Percentiles rank a stretch among this genome's conserved stretches.
These are phyloP conservation scores for Willowsia nigromaculata DNA, from an alignment of 2,888 invertebrate genomes.

Conservation along the genomic window DNA sequence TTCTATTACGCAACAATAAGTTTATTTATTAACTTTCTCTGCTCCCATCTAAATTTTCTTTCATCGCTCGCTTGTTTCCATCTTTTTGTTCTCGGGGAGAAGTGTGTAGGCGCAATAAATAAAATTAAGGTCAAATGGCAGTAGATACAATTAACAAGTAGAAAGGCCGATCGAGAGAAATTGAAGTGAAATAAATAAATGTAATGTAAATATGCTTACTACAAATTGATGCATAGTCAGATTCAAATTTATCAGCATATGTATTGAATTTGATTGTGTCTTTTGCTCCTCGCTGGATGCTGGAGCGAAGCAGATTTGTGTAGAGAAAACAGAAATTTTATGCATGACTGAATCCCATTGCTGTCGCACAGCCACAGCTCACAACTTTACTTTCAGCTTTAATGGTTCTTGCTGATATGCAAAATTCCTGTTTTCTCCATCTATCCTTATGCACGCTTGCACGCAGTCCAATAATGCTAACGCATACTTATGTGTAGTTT, in stretches of 20 bases:
- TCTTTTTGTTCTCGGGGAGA: neutral
- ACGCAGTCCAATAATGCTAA: neutral
- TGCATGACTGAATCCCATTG: conserved; percentile 9
- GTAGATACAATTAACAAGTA: neutral
- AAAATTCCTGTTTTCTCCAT: conserved; percentile 4
- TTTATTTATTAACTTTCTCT: neutral
- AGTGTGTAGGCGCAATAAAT: neutral
- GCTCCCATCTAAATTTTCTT: neutral
- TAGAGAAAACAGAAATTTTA: conserved; percentile 1
- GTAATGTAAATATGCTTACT: neutral
- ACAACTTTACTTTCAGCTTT: neutral
- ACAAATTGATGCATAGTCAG: neutral
- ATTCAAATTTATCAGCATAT: neutral
- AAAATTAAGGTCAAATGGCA: neutral
- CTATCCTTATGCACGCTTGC: neutral
- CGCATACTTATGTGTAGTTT: neutral
- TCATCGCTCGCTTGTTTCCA: neutral
- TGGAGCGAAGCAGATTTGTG: neutral
- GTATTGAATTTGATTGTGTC: neutral
- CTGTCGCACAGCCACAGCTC: neutral
- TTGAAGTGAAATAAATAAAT: neutral
- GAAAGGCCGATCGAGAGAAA: neutral
- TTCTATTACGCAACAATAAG: neutral
- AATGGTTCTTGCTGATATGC: conserved; percentile 3
- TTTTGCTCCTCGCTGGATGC: neutral